Base-by-base conservation (phyloP, 2,797 vertebrate species). In the Intellagama lesueurii region DNA sequence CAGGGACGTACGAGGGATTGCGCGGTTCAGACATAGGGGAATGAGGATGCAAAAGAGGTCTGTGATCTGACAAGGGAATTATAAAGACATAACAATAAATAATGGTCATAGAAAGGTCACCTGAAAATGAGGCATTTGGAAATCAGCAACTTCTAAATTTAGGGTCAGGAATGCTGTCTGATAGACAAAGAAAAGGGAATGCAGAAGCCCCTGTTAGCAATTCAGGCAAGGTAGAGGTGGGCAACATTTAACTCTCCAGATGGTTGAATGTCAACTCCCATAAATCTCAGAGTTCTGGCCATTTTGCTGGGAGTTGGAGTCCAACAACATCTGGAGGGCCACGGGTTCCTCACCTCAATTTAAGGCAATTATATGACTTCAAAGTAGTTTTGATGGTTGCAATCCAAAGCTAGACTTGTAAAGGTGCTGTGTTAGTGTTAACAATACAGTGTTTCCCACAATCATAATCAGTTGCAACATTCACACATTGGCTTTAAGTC, bases 401-500 rank as follows among this genome's bases (percentile, higher is more conserved):
- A 76, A 44, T 8, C 75, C 52, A 87, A 32, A 91, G 78, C 56
- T 91, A 92, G 90, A 93, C 47, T 9, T 91, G 83, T 12, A 87
- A 77, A 87, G 93, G 93, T 35, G 91, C 87, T 92, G 49, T 89
- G 94, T 28, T 40, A 49, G 8, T 47, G 82, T 9, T 68, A 30
- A 73, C 86, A 95, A 69, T 56, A 90, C 93, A 93, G 87, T 91
- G 90, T 68, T 5, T 85, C 32, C 22, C 70, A 86, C 24, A 79
- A 12, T 26, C 22, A 88, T 64, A 86, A 92, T 86, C n/a, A 14
- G 0, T 64, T 89, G 79, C 60, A 88, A 89, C 60, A 77, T 77
- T 56, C 68, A 56, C 2, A 66, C 64, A 70, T 91, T 16, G 60
- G 60, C 14, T 64, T 52, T 16, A 19, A 64, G 16, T 64, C 60